Base-by-base conservation (phyloP, 2,888 invertebrate genomes). In the Lissonota sp. region DNA sequence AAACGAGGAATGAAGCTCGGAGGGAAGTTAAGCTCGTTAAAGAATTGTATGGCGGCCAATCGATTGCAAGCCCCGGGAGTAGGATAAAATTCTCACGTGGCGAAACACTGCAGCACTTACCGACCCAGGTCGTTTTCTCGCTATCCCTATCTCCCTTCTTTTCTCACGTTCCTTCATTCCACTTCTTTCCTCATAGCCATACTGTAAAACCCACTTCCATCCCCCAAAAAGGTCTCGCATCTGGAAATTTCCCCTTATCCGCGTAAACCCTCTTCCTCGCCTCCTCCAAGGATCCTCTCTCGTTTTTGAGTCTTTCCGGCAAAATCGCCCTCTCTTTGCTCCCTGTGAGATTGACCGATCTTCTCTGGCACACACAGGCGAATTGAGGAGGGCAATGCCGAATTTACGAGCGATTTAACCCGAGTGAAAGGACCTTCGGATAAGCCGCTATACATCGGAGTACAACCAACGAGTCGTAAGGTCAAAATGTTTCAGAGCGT, bases 21-120 rank as follows among this genome's bases (percentile, higher is more conserved):
- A 84, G 83, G 76, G 72, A 86, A 87, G 88, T 88, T 89, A 85
- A 88, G 87, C 85, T 89, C 85, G 85, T 87, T 88, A 86, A 88
- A 87, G 85, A 86, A 86, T 86, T 83, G 83, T 86, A 84, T 82
- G 79, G 84, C 81, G 73, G 75, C 79, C 82, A 87, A 87, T 89
- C 86, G 86, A 88, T 86, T 80, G 69, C 63, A 72, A 79, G 66
- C 80, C 70, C 70, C 77, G 82, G 69, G 76, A 80, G 81, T 62
- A 83, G 67, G 77, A 74, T 84, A 80, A 86, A 87, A 87, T 88
- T 86, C 83, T 85, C 86, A 84, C 86, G 80, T 83, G 83, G 74
- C 80, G 79, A 84, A 86, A 83, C 82, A 86, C 74, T 49, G 77
- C 78, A 81, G 81, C 74, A 81, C 81, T 81, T 81, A 77, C 69